A percentile compares a stretch with the other conserved stretches of the same genome.
Evolutionary conservation across 2,797 vertebrate genomes (phyloP).

Genomic region (Chaunax sp.): DNA sequence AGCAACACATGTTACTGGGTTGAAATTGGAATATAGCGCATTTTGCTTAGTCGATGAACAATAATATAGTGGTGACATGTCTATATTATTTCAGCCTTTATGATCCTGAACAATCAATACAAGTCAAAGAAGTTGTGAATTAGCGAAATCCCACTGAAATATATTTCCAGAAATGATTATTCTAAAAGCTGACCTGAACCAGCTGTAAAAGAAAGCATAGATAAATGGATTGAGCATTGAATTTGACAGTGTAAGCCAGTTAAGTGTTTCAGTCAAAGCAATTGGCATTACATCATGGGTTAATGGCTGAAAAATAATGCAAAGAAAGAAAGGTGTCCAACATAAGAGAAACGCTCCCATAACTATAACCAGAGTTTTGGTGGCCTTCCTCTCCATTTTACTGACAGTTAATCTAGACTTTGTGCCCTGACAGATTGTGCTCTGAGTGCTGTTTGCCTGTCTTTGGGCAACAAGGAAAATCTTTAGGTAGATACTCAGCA

Average conservation of each 20-base stretch:
- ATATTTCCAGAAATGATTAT: slow-evolving; percentile 22
- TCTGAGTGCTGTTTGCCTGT: slow-evolving; percentile 82
- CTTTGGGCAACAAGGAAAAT: slow-evolving; percentile 85
- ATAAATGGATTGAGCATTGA: slow-evolving; percentile 67
- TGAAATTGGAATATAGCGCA: no score
- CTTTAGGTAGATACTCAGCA: slow-evolving; percentile 85
- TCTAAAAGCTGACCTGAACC: slow-evolving; percentile 35
- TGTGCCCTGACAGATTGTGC: slow-evolving; percentile 2
- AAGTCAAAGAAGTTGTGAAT: not conserved
- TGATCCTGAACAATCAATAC: no score
- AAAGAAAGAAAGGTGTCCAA: slow-evolving; percentile 39
- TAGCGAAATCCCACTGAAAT: slow-evolving; percentile 2
- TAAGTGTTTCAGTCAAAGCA: slow-evolving; percentile 31
- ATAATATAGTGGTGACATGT: no score
- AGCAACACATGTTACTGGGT: no score
- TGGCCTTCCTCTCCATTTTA: no score
- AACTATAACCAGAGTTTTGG: not conserved
- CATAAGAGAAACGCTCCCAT: no score
- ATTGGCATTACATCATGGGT: not conserved
- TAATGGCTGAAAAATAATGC: slow-evolving; percentile 9
- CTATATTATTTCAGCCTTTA: no score
- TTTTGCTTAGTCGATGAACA: no score
- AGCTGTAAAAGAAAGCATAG: slow-evolving; percentile 44
- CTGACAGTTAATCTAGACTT: no score
- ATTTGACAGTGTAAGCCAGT: slow-evolving; percentile 40